phyloP scores from a whole-genome alignment of 1,140 invertebrate genomes.

The Adelges cooleyi region DNA sequence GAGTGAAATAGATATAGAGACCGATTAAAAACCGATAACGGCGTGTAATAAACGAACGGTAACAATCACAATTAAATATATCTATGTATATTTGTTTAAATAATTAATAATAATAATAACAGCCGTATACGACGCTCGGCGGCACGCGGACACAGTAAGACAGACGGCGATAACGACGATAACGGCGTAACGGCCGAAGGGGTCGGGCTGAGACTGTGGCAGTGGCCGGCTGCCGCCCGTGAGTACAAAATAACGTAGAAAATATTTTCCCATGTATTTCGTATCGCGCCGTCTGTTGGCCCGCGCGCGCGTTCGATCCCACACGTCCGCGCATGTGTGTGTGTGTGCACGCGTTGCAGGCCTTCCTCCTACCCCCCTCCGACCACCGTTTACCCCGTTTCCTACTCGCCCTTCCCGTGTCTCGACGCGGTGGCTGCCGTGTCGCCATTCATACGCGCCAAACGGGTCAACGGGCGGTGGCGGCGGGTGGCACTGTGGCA shows the following conservation, averaged over 20 bases:
- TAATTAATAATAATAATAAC: too few relatives aligned
- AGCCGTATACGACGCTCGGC: too few relatives aligned
- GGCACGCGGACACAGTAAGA: background rate
- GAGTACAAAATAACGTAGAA: background rate
- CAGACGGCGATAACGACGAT: background rate
- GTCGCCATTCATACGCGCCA: constrained; percentile 20
- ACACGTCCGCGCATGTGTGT: background rate
- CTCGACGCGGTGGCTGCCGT: background rate
- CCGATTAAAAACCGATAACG: background rate
- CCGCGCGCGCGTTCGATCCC: background rate
- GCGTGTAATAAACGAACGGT: background rate
- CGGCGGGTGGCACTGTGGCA: background rate
- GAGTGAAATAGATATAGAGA: too few relatives aligned
- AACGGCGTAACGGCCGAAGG: background rate
- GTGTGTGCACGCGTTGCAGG: background rate
- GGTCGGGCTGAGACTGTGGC: constrained; percentile 9
- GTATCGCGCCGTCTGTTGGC: background rate
- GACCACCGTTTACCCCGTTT: background rate
- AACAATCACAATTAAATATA: too few relatives aligned
- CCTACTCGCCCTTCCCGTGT: background rate
- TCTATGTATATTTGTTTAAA: too few relatives aligned
- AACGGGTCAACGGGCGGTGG: constrained; percentile 16
- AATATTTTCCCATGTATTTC: background rate
- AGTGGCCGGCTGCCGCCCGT: background rate
- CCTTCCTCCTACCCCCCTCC: background rate